Percentiles rank a stretch among this genome's conserved stretches.
phyloP scores from a whole-genome alignment of 2,113 vertebrate species.

The Cromileptes altivelis region DNA sequence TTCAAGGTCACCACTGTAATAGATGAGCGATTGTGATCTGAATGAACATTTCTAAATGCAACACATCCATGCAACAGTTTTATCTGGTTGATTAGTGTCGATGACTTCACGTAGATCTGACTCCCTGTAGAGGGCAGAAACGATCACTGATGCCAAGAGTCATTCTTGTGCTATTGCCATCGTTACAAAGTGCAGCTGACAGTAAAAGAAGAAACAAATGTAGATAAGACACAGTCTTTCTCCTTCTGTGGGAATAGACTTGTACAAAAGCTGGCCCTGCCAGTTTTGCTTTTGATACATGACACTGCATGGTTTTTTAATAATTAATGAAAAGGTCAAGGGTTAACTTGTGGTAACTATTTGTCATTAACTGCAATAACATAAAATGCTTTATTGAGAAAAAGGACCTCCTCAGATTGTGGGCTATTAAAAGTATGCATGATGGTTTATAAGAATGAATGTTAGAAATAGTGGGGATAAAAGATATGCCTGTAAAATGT shows the following conservation, averaged over 20 bases:
- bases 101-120: constrained; percentile 27
- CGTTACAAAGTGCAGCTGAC: constrained; percentile 41
- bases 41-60: constrained; percentile 66
- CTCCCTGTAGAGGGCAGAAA: constrained; percentile 8
- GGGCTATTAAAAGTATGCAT: constrained; percentile 35
- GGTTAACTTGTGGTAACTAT: constrained; percentile 34
- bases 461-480: constrained; percentile 11
- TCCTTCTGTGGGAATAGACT: background rate
- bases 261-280: constrained; percentile 3
- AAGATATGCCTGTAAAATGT: constrained; percentile 40
- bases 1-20: constrained; percentile 40
- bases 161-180: constrained; percentile 40
- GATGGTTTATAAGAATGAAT: constrained; percentile 46
- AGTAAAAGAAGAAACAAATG: background rate
- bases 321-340: constrained; percentile 49
- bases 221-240: fast-evolving
- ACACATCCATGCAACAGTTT: constrained; percentile 38
- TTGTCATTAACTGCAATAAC: constrained; percentile 72
- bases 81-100: background rate
- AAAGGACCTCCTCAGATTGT: constrained; percentile 42
- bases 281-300: constrained; percentile 51
- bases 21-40: constrained; percentile 11
- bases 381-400: constrained; percentile 57
- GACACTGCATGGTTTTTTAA: constrained; percentile 44
- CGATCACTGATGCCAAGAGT: constrained; percentile 17